phyloP scores from a whole-genome alignment of 2,113 vertebrate species.

The Leptocoma aspasia region DNA sequence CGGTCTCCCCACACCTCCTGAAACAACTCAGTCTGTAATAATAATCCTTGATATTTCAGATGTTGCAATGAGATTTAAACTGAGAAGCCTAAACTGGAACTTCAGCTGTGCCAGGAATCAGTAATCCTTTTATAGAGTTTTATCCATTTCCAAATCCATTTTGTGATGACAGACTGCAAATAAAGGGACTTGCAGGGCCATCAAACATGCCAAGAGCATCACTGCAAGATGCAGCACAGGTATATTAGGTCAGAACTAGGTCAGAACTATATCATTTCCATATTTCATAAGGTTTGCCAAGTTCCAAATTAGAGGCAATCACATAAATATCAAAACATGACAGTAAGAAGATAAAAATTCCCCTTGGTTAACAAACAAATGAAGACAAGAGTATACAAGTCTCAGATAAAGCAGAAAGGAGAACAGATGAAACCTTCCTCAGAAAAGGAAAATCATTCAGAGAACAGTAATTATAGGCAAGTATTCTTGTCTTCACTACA shows the following conservation, averaged over 20 bases:
- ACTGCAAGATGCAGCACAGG: neutral
- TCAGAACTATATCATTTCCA: neutral
- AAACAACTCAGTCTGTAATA: neutral
- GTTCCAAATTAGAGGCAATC: neutral
- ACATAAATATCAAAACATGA: neutral
- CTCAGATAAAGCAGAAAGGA: neutral
- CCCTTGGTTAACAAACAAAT: neutral
- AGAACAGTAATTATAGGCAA: slow-evolving; percentile 11
- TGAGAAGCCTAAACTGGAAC: neutral
- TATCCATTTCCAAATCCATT: neutral
- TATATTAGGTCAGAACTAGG: neutral
- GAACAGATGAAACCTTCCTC: neutral
- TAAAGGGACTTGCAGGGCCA: neutral
- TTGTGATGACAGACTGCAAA: neutral
- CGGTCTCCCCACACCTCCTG: neutral
- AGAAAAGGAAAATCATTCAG: neutral
- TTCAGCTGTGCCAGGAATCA: neutral
- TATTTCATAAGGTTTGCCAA: neutral
- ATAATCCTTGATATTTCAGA: neutral
- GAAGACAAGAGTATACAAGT: neutral
- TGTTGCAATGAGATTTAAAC: neutral
- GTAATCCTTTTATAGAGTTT: neutral
- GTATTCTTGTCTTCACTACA: slow-evolving; percentile 10
- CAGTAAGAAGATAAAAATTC: neutral
- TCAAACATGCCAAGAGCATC: neutral